Evolutionary conservation across 23 tunicate genomes (phyloP).

Genomic region (Ciona savignyi): DNA sequence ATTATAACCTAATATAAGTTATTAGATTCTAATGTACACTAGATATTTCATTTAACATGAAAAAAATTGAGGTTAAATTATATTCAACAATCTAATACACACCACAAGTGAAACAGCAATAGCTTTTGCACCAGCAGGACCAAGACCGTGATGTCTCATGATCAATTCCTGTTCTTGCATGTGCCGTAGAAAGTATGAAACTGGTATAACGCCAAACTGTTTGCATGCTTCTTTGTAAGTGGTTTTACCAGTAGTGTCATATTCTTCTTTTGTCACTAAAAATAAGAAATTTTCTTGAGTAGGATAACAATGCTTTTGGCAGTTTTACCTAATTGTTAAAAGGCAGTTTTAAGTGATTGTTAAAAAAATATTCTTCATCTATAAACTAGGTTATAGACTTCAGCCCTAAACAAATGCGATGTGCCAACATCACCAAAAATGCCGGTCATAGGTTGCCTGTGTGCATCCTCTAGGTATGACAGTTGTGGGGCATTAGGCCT

Average conservation of each 20-base stretch:
- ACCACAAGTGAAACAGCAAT: constrained; percentile 88
- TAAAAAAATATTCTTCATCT: neutral
- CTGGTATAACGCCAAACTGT: constrained; percentile 88
- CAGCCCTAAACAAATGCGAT: too few species aligned
- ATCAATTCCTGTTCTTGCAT: constrained; percentile 76
- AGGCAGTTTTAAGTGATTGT: neutral
- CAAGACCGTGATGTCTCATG: constrained; percentile 84
- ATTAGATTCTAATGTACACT: too few species aligned
- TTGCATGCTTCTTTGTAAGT: constrained; percentile 89
- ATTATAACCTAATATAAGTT: too few species aligned
- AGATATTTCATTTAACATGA: too few species aligned
- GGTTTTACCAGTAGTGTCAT: constrained; percentile 84
- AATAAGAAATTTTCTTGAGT: neutral
- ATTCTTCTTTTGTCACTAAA: constrained; percentile 69
- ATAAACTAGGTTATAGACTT: neutral
- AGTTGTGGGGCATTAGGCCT: too few species aligned
- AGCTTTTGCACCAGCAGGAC: constrained; percentile 81
- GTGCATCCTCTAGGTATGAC: too few species aligned
- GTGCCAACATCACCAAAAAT: too few species aligned
- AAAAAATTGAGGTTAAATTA: too few species aligned
- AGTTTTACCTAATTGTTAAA: neutral
- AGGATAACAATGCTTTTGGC: neutral
- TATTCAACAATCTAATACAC: neutral
- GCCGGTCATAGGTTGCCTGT: too few species aligned
- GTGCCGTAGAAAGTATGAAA: constrained; percentile 87